A percentile compares a stretch with the other conserved stretches of the same genome.
Evolutionary conservation across 2,113 vertebrate species (phyloP).

Genomic region (Malurus alboscapulatus): DNA sequence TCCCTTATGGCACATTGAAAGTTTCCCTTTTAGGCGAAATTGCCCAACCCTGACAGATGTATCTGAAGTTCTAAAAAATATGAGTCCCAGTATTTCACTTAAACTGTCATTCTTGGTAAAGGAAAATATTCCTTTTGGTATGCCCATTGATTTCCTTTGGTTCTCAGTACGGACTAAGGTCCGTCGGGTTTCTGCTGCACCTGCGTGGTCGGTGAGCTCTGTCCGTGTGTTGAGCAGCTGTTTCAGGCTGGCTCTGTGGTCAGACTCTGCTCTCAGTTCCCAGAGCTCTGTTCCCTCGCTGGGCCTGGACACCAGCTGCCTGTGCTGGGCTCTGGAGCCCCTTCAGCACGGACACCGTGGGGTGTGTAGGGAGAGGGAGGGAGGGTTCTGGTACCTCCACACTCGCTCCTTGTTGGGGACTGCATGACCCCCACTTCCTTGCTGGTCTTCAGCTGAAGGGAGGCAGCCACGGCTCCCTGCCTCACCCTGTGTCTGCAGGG

Average conservation of each 20-base stretch:
- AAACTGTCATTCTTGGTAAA: neutral
- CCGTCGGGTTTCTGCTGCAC: accelerated
- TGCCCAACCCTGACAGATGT: conserved; percentile 52
- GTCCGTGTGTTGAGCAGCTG: accelerated
- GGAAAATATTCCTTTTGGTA: neutral
- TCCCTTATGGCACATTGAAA: conserved; percentile 55
- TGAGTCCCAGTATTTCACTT: conserved; percentile 14
- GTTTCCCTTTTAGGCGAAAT: conserved; percentile 47
- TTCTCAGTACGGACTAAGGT: neutral
- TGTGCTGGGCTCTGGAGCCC: neutral
- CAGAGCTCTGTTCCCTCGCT: neutral
- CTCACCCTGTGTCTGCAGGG: neutral
- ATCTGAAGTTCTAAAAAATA: conserved; percentile 48
- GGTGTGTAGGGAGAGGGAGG: accelerated
- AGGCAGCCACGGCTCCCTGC: accelerated
- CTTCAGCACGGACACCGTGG: accelerated
- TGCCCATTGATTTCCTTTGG: neutral
- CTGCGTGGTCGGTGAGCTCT: neutral
- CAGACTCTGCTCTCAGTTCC: neutral
- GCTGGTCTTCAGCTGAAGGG: neutral
- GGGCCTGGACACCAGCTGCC: accelerated
- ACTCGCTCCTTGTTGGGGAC: accelerated
- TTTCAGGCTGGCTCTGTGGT: neutral
- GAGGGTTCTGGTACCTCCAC: neutral
- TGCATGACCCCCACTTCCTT: neutral